These are phyloP conservation scores for Nephrocerus scutellatus DNA, from an alignment of 2,888 invertebrate species.

Conservation along the genomic window DNA sequence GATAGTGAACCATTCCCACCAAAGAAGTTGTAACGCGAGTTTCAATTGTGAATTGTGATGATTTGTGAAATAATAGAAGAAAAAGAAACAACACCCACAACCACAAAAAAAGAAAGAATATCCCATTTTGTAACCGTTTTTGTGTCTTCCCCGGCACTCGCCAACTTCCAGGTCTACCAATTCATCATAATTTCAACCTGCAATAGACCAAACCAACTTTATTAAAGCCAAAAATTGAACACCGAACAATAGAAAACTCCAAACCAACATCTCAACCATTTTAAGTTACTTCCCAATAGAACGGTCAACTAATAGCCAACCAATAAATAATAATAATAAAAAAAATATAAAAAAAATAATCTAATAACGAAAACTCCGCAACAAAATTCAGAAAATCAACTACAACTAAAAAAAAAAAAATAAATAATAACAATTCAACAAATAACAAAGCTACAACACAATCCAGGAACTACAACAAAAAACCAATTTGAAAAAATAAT, in stretches of 20 bases:
- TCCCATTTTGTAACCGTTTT: too few relatives aligned
- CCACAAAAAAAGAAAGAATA: too few relatives aligned
- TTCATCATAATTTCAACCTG: constrained; percentile 24
- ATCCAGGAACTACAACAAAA: too few relatives aligned
- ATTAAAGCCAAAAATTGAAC: constrained; percentile 19
- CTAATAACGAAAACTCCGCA: constrained; percentile 4
- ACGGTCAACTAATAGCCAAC: constrained; percentile 27
- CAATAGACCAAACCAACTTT: constrained; percentile 24
- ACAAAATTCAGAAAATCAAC: constrained; percentile 7
- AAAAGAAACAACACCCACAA: too few relatives aligned
- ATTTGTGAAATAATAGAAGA: too few relatives aligned
- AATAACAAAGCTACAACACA: too few relatives aligned
- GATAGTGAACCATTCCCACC: too few relatives aligned
- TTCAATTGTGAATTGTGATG: too few relatives aligned
- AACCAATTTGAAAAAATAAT: too few relatives aligned
- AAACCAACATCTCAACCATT: constrained; percentile 34
- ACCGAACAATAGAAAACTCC: constrained; percentile 24
- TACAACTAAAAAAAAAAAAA: too few relatives aligned
- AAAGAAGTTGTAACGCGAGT: too few relatives aligned
- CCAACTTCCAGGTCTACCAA: constrained; percentile 18
- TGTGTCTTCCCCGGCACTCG: not conserved
- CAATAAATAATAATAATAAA: constrained; percentile 14
- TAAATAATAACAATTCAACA: too few relatives aligned
- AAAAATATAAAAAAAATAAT: constrained; percentile 2
- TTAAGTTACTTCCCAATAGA: constrained; percentile 41